Evolutionary conservation across 2,888 invertebrate species (phyloP), one percentile per base, ranked within the genome.

Genomic region (Teleiodes luculella): DNA sequence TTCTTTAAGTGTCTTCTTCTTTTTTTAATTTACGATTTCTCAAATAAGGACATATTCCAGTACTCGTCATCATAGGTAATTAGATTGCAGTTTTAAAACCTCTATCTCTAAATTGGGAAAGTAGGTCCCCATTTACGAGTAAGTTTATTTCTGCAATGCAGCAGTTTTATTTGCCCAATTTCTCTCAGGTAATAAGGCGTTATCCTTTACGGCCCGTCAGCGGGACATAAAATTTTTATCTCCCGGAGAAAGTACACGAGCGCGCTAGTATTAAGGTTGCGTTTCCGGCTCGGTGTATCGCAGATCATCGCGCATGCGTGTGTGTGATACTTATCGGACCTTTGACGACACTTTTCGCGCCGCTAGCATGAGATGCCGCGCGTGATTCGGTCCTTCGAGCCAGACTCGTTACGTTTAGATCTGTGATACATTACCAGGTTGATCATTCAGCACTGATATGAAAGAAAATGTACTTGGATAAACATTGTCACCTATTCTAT

Each of bases 141-240:
- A 24, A 6, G 10, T 11, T 18, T 18, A 14, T 7, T 37, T 37
- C n/a, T 20, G n/a, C 20, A n/a, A n/a, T 20, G 39, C 20, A 4
- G 11, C 24, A 43, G 8, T 43, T 24, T 37, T 7, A 28, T 43
- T 28, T 31, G 13, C 30, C 58, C 58, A 74, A 73, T 76, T 79
- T 79, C 71, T 69, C 70, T 71, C 66, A 54, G 61, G 61, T 58
- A 62, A 66, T 63, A 57, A 63, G 57, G 58, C 63, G 59, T 68
- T 72, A 73, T 80, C 78, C 82, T 78, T 68, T 73, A 72, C 61
- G 57, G 58, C 67, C 61, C 57, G 67, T 70, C 64, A 66, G 61
- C 49, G 57, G 64, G 62, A 66, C 67, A 70, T 79, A 72, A 78
- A 69, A 68, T 55, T 69, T 67, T 74, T 80, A 80, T 80, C 78